Base-by-base conservation (phyloP, 1,140 invertebrate species). In the Drosophila athabasca region DNA sequence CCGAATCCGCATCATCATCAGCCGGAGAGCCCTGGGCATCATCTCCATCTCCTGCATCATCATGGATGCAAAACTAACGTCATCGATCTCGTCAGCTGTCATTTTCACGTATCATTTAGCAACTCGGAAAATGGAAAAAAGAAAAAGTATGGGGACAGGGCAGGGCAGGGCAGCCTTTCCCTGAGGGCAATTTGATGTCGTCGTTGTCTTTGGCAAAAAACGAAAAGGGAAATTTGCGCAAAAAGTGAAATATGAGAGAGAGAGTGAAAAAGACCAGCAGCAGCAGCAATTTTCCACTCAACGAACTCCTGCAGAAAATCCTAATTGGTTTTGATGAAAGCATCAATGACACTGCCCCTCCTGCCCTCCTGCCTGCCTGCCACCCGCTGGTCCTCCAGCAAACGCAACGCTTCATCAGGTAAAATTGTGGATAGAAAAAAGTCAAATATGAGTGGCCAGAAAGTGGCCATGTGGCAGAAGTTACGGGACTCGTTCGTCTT, bases 51-150 rank as follows among this genome's bases (percentile, higher is more conserved):
- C 62, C 61, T 62, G 26, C 61, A 53, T 70, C 62, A 65, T 72
- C 76, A 61, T 49, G 72, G 71, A 84, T 83, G 83, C 72, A 88
- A 89, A 88, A 88, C 84, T 90, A 89, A 81, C 79, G 87, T 89
- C 85, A 89, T 89, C 85, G 85, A 89, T 89, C 85, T 89, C 85
- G 85, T 89, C 84, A 84, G 76, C 87, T 89, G 85, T 89, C 85
- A 89, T 89, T 89, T 89, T 89, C 85, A 89, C 85, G 85, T 89
- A 89, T 89, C 84, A 89, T 89, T 89, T 88, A 89, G 87, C 84
- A 90, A 84, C 74, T 90, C 85, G 46, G 50, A 7, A 8, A 26
- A 17, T 29, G 26, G 5, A 55, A 35, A 45, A 31, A n/a, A 29
- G 49, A 69, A 69, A 69, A 19, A 17, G 64, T 49, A 35, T 22